Conservation (phyloP, 1,140 invertebrate genomes). For the Octopus sinensis region DNA sequence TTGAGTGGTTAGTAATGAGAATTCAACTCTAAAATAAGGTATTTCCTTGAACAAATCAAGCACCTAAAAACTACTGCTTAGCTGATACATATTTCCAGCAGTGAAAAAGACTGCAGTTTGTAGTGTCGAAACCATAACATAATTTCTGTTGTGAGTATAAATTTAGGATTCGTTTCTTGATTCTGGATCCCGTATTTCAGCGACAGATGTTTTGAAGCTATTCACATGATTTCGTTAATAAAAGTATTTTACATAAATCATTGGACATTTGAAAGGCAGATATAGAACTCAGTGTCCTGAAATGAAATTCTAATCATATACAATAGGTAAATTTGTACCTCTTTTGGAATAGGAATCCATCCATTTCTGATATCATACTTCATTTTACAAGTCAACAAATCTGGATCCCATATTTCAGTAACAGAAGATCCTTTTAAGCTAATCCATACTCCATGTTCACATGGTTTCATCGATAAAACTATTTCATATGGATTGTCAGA, state of each 20-base stretch:
- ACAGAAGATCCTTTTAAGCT: slow-evolving; percentile 60
- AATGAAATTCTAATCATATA: slow-evolving; percentile 15
- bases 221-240: slow-evolving; percentile 45
- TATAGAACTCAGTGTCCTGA: slow-evolving; percentile 58
- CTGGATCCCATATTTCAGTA: slow-evolving; percentile 61
- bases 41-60: no score
- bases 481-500: slow-evolving; percentile 56
- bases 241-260: slow-evolving; percentile 55
- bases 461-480: slow-evolving; percentile 48
- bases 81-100: no score
- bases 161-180: no score
- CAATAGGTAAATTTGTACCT: not conserved
- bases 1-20: no score
- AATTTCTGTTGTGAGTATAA: no score
- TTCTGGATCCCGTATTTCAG: slow-evolving; percentile 61
- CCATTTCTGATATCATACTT: slow-evolving; percentile 60
- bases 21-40: no score
- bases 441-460: slow-evolving; percentile 59
- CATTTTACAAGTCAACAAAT: slow-evolving; percentile 57
- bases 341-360: slow-evolving; percentile 42
- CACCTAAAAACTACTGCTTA: no score
- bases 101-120: no score
- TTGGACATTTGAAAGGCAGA: slow-evolving; percentile 59
- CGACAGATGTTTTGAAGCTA: slow-evolving; percentile 57
- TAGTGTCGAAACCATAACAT: no score